A percentile compares a stretch with the other conserved stretches of the same genome.
Evolutionary conservation across 2,113 vertebrate genomes (phyloP).

Genomic region (Circaetus gallicus): DNA sequence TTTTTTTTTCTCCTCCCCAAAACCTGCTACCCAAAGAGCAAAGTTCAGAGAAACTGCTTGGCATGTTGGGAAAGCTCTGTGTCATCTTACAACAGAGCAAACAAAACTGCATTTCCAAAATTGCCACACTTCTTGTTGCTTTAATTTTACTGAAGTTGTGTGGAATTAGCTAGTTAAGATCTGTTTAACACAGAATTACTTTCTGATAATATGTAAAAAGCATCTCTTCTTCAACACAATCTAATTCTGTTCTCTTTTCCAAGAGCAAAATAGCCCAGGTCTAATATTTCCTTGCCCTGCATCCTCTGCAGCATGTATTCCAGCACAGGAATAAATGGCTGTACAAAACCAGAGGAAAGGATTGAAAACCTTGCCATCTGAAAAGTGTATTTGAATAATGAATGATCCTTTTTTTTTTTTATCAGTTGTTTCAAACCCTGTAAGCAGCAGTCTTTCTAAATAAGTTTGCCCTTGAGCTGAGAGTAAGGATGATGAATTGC

Average conservation of each 20-base stretch:
- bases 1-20: fast-evolving
- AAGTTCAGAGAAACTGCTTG: neutral
- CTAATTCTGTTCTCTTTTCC: neutral
- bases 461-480: neutral
- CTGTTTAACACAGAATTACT: neutral
- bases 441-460: neutral
- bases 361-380: neutral
- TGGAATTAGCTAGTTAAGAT: neutral
- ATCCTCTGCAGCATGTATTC: neutral
- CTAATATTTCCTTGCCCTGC: neutral
- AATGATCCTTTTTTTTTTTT: neutral
- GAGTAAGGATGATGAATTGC: neutral
- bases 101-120: neutral
- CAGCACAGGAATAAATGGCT: neutral
- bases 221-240: neutral
- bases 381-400: neutral
- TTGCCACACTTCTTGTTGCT: neutral
- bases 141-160: neutral
- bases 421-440: neutral
- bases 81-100: neutral
- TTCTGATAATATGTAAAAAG: neutral
- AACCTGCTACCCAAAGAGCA: neutral
- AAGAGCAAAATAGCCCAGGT: neutral
- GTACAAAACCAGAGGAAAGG: neutral
- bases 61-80: neutral